Base-by-base conservation (phyloP, 2,797 vertebrate species). In the Alauda arvensis region DNA sequence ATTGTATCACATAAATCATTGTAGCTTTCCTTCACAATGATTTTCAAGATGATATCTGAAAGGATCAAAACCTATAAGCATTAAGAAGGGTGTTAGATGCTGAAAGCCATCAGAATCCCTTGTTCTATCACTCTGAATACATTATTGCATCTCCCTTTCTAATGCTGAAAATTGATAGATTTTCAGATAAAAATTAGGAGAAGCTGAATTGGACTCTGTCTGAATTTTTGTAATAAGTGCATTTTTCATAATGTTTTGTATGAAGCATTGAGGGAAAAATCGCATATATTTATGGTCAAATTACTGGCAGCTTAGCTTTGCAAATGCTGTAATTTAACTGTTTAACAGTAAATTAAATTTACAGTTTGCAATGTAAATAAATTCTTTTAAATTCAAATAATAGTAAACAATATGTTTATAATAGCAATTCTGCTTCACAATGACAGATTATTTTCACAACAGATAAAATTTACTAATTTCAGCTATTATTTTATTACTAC, bases 311-410 rank as follows among this genome's bases (percentile, higher is more conserved):
- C 69, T 93, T 88, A 84, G 79, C 42, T 83, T 92, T 18, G 12
- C 57, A 88, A 92, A 92, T 88, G 77, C 76, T 93, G 51, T 68
- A 91, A 95, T 94, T 95, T 92, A 89, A 91, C 77, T 86, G 67
- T 83, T 94, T 91, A 93, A 93, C 72, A 93, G 69, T 89, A 90
- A 94, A 94, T 92, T 90, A 92, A 91, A 92, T 92, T 93, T 94
- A 69, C 42, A 57, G 37, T 48, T 75, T 83, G 63, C 65, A 93
- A 75, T 77, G 51, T 90, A 94, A 91, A 94, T 77, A 94, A 90
- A 77, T 88, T 72, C 17, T 68, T 91, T 93, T 90, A 10, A 83
- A 93, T 86, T 91, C 62, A 93, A 92, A 88, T 93, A 83, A 59
- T 55, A 84, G 49, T 74, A 91, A 87, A 90, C 28, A 92, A 90